Percentiles rank a stretch among this genome's conserved stretches.
These are phyloP conservation scores for Yponomeuta evonymella DNA, from an alignment of 2,888 invertebrate species.

Conservation along the genomic window DNA sequence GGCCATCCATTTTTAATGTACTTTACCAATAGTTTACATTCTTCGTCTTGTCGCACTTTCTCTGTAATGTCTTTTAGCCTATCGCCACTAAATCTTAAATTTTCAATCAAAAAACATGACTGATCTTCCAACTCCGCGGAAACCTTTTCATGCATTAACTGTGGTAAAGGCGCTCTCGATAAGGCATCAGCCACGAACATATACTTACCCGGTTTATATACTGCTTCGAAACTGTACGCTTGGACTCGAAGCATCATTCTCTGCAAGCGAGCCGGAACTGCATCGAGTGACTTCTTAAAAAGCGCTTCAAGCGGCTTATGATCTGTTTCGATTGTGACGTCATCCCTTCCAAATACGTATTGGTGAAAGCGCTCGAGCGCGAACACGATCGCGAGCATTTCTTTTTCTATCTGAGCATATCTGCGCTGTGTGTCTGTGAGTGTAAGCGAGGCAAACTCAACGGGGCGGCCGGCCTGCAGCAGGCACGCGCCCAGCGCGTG, in stretches of 20 bases:
- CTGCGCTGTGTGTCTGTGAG: slow-evolving; percentile 20
- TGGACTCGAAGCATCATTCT: slow-evolving; percentile 20
- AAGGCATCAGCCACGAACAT: slow-evolving; percentile 32
- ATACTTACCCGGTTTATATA: slow-evolving; percentile 30
- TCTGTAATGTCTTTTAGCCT: too few species aligned
- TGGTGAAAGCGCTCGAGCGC: slow-evolving; percentile 18
- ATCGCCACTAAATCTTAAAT: too few species aligned
- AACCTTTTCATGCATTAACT: slow-evolving; percentile 9
- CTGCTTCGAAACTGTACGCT: too few species aligned
- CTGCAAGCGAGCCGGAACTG: too few species aligned
- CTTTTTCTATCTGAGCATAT: slow-evolving; percentile 25
- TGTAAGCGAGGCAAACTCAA: too few species aligned
- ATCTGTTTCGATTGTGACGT: slow-evolving; percentile 11
- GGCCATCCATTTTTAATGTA: too few species aligned
- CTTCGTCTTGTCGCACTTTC: too few species aligned
- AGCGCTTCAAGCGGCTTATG: slow-evolving; percentile 32
- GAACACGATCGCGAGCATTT: slow-evolving; percentile 22
- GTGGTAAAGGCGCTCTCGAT: slow-evolving; percentile 25
- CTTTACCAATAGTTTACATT: too few species aligned
- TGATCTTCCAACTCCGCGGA: slow-evolving; percentile 7
- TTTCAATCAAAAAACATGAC: too few species aligned
- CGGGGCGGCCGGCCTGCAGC: too few species aligned
- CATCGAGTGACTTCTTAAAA: slow-evolving; percentile 18
- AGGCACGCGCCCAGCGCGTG: slow-evolving; percentile 18
- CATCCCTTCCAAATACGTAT: slow-evolving; percentile 18